Evolutionary conservation across 2,888 invertebrate genomes (phyloP).

Genomic region (Allacma fusca): DNA sequence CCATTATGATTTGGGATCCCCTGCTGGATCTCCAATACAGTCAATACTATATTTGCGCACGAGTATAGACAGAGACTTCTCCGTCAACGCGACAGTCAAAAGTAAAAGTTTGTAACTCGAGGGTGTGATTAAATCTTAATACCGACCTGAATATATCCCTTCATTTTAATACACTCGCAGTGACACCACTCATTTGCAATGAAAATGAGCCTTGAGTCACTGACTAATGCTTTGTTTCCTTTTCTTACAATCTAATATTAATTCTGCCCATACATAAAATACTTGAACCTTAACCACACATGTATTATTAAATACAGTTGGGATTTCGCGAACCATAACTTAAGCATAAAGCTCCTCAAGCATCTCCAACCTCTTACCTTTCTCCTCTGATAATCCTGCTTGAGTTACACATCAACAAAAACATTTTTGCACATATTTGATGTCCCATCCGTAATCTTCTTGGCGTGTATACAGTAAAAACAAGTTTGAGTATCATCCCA

Average conservation of each 20-base stretch:
- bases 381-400: background rate
- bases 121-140: background rate
- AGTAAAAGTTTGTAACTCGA: conserved; percentile 6
- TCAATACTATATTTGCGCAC: too few species aligned
- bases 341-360: background rate
- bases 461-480: background rate
- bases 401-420: background rate
- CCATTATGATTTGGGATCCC: too few species aligned
- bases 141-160: background rate
- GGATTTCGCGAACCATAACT: background rate
- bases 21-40: too few species aligned
- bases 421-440: background rate
- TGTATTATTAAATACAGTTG: background rate
- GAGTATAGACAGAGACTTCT: too few species aligned
- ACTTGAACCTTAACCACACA: background rate
- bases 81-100: too few species aligned
- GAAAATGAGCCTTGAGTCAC: background rate
- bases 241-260: background rate
- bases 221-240: background rate
- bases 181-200: background rate
- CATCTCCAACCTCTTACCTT: background rate
- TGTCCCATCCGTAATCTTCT: conserved; percentile 7
- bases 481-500: background rate
- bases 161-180: background rate
- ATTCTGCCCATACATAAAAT: background rate